A percentile compares a stretch with the other conserved stretches of the same genome.
phyloP scores from a whole-genome alignment of 2,113 vertebrate species.

The Pseudopodoces humilis region DNA sequence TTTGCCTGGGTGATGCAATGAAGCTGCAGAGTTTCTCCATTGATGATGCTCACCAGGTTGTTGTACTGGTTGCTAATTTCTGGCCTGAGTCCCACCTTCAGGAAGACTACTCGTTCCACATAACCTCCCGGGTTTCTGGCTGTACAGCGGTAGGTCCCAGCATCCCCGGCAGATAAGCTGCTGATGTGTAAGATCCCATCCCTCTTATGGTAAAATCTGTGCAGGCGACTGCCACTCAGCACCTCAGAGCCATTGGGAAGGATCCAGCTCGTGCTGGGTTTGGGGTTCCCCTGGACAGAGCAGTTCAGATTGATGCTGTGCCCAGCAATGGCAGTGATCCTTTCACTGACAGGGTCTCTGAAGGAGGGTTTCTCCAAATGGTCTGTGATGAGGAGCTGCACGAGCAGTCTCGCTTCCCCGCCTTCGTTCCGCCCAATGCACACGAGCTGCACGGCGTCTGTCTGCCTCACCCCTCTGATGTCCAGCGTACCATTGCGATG shows the following conservation, averaged over 20 bases:
- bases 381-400: conserved; percentile 81
- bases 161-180: conserved; percentile 75
- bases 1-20: conserved; percentile 74
- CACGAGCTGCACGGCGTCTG: conserved; percentile 78
- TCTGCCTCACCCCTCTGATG: conserved; percentile 73
- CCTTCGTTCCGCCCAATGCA: conserved; percentile 89
- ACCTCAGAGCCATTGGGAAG: conserved; percentile 85
- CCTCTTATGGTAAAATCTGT: conserved; percentile 78
- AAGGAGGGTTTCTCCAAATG: conserved; percentile 67
- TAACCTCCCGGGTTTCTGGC: conserved; percentile 77
- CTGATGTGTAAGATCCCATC: conserved; percentile 85
- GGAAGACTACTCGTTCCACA: conserved; percentile 76
- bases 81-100: conserved; percentile 80
- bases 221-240: conserved; percentile 64
- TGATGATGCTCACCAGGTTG: conserved; percentile 80
- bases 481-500: conserved; percentile 90
- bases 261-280: conserved; percentile 80
- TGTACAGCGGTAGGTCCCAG: conserved; percentile 85
- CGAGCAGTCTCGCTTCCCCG: conserved; percentile 81
- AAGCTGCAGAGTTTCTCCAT: conserved; percentile 84
- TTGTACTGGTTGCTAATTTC: conserved; percentile 76
- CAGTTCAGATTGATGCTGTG: conserved; percentile 86
- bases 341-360: conserved; percentile 70
- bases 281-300: conserved; percentile 72
- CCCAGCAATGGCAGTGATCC: conserved; percentile 77